Evolutionary conservation across 2,888 invertebrate species (phyloP).

Genomic region (Anodontia alba): DNA sequence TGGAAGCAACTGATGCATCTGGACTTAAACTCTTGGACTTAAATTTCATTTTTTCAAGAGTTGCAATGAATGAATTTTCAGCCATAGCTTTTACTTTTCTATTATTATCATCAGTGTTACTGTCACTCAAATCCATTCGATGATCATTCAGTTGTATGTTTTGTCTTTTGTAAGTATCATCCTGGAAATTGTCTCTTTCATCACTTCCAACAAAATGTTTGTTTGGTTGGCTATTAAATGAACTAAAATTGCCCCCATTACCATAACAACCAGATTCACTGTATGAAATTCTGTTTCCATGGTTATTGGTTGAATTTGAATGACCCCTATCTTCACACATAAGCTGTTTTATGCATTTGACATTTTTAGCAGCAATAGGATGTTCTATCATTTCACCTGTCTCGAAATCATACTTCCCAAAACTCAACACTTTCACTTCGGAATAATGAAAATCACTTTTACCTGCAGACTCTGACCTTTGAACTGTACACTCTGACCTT

Average conservation of each 20-base stretch:
- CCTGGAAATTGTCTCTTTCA: neutral
- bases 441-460: neutral
- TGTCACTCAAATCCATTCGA: neutral
- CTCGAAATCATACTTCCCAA: neutral
- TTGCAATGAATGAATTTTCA: neutral
- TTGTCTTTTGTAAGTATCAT: neutral
- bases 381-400: neutral
- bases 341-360: neutral
- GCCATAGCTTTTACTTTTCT: neutral
- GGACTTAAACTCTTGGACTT: neutral
- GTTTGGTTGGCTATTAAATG: too few species aligned
- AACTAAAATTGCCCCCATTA: too few species aligned
- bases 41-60: slow-evolving; percentile 1
- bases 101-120: neutral
- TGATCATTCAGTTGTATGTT: neutral
- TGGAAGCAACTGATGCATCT: neutral
- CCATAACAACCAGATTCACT: too few species aligned
- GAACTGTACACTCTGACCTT: neutral
- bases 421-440: neutral
- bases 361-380: neutral
- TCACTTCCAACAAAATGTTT: neutral
- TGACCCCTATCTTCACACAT: neutral
- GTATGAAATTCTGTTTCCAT: too few species aligned
- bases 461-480: neutral
- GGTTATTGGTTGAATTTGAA: neutral